Conservation (phyloP, 2,888 invertebrate genomes). For the Eucera pruinosa region DNA sequence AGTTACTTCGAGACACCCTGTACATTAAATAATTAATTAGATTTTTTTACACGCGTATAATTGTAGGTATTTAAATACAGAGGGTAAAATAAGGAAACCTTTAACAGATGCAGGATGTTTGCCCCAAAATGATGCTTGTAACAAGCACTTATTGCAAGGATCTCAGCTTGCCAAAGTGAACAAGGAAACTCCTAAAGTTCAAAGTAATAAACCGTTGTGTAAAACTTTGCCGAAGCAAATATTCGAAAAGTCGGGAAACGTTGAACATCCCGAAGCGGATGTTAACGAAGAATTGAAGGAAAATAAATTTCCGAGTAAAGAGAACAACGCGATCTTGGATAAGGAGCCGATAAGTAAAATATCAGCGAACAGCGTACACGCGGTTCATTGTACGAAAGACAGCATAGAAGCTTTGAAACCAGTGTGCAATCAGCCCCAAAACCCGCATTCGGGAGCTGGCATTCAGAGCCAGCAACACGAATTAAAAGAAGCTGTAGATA, state of each 20-base stretch:
- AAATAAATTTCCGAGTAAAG: conserved; percentile 63
- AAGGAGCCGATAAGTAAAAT: conserved; percentile 28
- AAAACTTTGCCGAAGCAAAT: conserved; percentile 17
- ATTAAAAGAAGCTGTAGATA: conserved; percentile 40
- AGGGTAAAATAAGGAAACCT: conserved; percentile 73
- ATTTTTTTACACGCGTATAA: conserved; percentile 9
- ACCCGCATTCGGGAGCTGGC: conserved; percentile 15
- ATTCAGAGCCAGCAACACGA: conserved; percentile 27
- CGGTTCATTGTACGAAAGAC: conserved; percentile 14
- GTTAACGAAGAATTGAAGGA: conserved; percentile 66
- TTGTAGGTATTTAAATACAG: conserved; percentile 66
- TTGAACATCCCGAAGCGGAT: conserved; percentile 2
- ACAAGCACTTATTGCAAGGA: conserved; percentile 42
- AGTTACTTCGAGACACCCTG: too few species aligned
- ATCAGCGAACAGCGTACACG: conserved; percentile 16
- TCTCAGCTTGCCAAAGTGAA: conserved; percentile 62
- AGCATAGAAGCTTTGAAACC: conserved; percentile 16
- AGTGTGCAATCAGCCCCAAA: conserved; percentile 16
- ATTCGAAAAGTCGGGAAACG: conserved; percentile 25
- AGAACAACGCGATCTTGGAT: conserved; percentile 9
- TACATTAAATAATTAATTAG: too few species aligned
- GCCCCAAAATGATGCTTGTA: conserved; percentile 29
- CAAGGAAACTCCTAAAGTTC: conserved; percentile 32
- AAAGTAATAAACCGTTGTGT: conserved; percentile 19
- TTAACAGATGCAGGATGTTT: conserved; percentile 72